A percentile compares a stretch with the other conserved stretches of the same genome.
Evolutionary conservation across 2,797 vertebrate genomes (phyloP).

Genomic region (Simalia tracyae): DNA sequence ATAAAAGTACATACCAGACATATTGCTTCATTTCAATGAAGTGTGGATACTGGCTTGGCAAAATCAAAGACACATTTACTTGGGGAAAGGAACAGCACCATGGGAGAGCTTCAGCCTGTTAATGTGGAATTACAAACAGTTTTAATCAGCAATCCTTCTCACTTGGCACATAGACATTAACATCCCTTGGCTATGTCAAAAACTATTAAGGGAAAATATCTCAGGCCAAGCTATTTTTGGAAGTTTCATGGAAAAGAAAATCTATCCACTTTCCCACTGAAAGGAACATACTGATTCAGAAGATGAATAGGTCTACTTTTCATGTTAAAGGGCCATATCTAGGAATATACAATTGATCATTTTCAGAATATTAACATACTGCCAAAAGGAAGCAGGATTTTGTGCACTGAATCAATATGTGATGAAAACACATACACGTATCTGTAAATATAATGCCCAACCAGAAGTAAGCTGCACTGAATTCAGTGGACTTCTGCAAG

Average conservation of each 20-base stretch:
- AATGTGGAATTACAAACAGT: slow-evolving; percentile 22
- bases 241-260: slow-evolving; percentile 38
- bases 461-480: neutral
- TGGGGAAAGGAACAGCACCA: slow-evolving; percentile 15
- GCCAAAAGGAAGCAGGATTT: slow-evolving; percentile 8
- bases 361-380: neutral
- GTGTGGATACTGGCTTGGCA: slow-evolving; percentile 35
- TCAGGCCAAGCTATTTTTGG: slow-evolving; percentile 34
- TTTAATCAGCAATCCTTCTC: slow-evolving; percentile 34
- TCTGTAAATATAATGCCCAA: neutral
- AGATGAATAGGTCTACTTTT: slow-evolving; percentile 16
- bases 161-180: slow-evolving; percentile 31
- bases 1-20: slow-evolving; percentile 62
- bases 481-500: neutral
- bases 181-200: slow-evolving; percentile 12
- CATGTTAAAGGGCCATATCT: slow-evolving; percentile 1
- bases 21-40: slow-evolving; percentile 49
- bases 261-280: slow-evolving; percentile 44
- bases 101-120: slow-evolving; percentile 26
- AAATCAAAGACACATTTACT: slow-evolving; percentile 43
- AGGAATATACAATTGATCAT: neutral
- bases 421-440: neutral
- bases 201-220: slow-evolving; percentile 23
- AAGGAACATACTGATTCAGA: slow-evolving; percentile 13
- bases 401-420: neutral